phyloP scores from a whole-genome alignment of 2,888 invertebrate genomes.

The Cosmia trapezina region DNA sequence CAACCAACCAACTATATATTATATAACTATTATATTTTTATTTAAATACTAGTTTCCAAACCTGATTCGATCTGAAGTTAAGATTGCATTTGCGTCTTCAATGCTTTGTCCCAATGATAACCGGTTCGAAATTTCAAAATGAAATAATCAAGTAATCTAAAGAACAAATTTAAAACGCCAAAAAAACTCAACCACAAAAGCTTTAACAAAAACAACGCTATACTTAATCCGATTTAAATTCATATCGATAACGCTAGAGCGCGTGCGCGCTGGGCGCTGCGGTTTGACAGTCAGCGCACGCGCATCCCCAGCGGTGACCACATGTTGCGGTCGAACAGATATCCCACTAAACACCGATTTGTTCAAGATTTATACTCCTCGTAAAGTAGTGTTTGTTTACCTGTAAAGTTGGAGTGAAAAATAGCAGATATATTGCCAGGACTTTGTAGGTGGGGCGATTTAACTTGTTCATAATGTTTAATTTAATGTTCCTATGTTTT shows the following conservation, averaged over 20 bases:
- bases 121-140: neutral
- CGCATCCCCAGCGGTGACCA: conserved; percentile 70
- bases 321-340: conserved; percentile 51
- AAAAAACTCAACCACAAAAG: conserved; percentile 51
- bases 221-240: conserved; percentile 87
- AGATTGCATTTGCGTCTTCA: neutral
- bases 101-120: neutral
- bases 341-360: conserved; percentile 57
- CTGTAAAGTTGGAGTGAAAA: conserved; percentile 47
- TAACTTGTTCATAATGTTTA: conserved; percentile 30
- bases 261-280: conserved; percentile 83
- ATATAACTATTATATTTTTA: no score
- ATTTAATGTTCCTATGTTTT: conserved; percentile 19
- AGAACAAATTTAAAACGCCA: conserved; percentile 10
- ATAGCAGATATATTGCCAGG: conserved; percentile 36
- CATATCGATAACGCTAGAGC: conserved; percentile 81
- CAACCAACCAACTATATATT: no score
- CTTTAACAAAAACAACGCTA: conserved; percentile 63
- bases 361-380: conserved; percentile 53
- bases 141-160: neutral
- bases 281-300: conserved; percentile 80
- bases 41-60: no score
- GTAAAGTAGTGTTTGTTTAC: conserved; percentile 50
- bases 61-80: no score
- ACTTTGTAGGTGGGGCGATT: conserved; percentile 9